Base-by-base conservation (phyloP, 2,113 vertebrate genomes). In the Paradisaea rubra region DNA sequence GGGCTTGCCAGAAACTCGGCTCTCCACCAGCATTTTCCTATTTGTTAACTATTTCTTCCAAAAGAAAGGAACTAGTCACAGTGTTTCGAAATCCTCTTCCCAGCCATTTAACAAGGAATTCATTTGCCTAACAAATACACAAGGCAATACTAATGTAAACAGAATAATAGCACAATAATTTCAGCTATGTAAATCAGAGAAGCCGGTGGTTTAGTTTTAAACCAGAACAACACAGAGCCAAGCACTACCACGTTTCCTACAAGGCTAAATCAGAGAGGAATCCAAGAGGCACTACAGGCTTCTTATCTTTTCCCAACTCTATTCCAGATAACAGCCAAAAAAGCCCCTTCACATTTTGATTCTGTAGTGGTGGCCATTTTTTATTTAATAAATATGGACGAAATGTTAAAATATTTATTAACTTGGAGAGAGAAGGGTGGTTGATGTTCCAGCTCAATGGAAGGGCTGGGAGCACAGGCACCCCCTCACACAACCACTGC, bases 31-130 rank as follows among this genome's bases (percentile, higher is more conserved):
- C 60, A 19, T 86, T 86, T 88, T 88, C 74, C 77, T 82, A 70
- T 88, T 93, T 95, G 92, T 97, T 83, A 97, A 81, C 94, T 41
- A 63, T 86, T 97, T 94, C 93, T 95, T 91, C 87, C 63, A 88
- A 86, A 92, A 94, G 71, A 86, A 69, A 71, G 77, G 89, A 53
- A 72, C 81, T 77, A 72, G 93, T 45, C 72, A 33, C 54, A 93
- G 57, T 57, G 60, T 66, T 95, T 74, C 2, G 2, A 88, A 52
- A 70, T 54, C 50, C 74, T 56, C 52, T 53, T 41, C 21, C 31
- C 68, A 88, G 81, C 77, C 83, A 50, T 88, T 94, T 69, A 87
- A 78, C 25, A 35, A 54, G 61, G 76, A 80, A 66, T 63, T n/a
- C 18, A 25, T 91, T 66, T 57, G 79, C 85, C 45, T 52, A 52